These are phyloP conservation scores for Zaprionus capensis DNA, from an alignment of 1,140 invertebrate genomes.

Conservation along the genomic window DNA sequence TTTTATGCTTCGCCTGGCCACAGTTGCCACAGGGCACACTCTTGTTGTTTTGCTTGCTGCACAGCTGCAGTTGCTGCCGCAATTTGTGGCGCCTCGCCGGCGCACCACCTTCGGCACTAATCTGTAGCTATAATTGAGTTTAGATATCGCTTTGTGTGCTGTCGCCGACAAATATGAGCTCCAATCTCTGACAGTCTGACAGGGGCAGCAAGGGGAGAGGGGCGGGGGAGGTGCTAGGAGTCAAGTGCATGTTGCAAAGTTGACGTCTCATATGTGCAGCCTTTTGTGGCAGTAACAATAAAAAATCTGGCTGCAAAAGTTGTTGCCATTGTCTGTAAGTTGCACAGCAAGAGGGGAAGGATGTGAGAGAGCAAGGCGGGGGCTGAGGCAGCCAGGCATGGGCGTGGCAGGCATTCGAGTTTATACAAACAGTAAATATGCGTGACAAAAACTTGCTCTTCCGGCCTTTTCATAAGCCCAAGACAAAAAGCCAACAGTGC, in stretches of 20 bases:
- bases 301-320: slow-evolving; percentile 67
- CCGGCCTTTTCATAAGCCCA: slow-evolving; percentile 70
- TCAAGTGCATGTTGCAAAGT: slow-evolving; percentile 51
- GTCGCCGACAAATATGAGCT: slow-evolving; percentile 23
- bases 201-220: slow-evolving; percentile 18
- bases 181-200: slow-evolving; percentile 20
- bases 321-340: slow-evolving; percentile 65
- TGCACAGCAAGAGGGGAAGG: slow-evolving; percentile 38
- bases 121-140: slow-evolving; percentile 48
- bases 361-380: neutral
- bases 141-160: slow-evolving; percentile 26
- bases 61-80: slow-evolving; percentile 17
- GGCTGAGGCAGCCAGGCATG: slow-evolving; percentile 6
- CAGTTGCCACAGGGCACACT: slow-evolving; percentile 63
- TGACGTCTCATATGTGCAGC: slow-evolving; percentile 28
- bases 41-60: slow-evolving; percentile 70
- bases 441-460: slow-evolving; percentile 80
- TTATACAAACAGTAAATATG: slow-evolving; percentile 78
- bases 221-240: slow-evolving; percentile 30
- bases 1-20: slow-evolving; percentile 74
- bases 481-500: slow-evolving; percentile 40
- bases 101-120: slow-evolving; percentile 41
- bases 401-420: slow-evolving; percentile 20
- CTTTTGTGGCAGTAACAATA: slow-evolving; percentile 46
- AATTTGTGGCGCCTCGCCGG: slow-evolving; percentile 33